phyloP scores from a whole-genome alignment of 2,113 vertebrate species.

The Sinocyclocheilus maitianheensis region DNA sequence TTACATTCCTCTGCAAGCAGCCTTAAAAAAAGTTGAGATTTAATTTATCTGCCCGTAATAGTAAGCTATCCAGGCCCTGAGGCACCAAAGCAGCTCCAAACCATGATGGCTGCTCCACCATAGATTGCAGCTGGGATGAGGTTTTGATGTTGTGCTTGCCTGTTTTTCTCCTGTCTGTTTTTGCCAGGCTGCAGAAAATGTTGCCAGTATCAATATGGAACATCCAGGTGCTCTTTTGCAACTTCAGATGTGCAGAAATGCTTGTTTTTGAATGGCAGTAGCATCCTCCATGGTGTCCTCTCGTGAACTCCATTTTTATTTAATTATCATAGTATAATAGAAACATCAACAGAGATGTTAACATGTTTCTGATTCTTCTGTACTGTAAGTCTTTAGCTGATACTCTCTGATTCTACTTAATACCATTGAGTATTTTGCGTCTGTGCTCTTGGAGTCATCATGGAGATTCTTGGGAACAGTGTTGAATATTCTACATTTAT shows the following conservation, averaged over 20 bases:
- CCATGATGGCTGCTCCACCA: neutral
- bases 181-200: neutral
- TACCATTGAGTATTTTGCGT: neutral
- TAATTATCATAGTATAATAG: neutral
- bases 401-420: neutral
- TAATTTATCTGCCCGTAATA: neutral
- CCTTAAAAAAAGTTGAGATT: neutral
- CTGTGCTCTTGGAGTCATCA: slow-evolving; percentile 9
- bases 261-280: neutral
- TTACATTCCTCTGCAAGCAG: neutral
- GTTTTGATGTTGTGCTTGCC: neutral
- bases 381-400: neutral
- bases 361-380: neutral
- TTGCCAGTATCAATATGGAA: neutral
- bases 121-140: neutral
- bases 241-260: neutral
- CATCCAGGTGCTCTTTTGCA: neutral
- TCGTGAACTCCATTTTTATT: neutral
- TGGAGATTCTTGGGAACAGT: neutral
- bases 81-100: neutral
- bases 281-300: neutral
- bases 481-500: neutral
- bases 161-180: neutral
- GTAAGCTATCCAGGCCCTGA: neutral
- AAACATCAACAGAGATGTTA: neutral